Evolutionary conservation across 2,888 invertebrate species (phyloP), one percentile per base, ranked within the genome.

Genomic region (Pogonocherus hispidulus): DNA sequence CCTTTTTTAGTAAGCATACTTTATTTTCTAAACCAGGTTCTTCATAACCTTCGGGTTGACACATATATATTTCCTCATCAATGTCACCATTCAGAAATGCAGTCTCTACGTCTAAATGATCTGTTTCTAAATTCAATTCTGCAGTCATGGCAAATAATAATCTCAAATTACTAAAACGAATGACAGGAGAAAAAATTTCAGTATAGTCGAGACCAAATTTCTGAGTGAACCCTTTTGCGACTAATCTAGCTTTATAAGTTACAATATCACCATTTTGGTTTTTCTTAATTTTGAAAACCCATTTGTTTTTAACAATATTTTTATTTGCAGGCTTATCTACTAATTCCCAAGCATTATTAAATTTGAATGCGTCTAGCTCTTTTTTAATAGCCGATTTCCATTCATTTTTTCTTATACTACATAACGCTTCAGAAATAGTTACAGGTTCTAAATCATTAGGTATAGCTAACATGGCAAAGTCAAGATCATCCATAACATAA

Each of bases 241-340:
- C 71, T 19, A 76, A 32, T 32, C 74, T 69, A 32, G 75, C 76
- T 63, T 71, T 76, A 55, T 68, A 70, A 27, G 46, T 62, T 22
- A 62, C 67, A n/a, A 68, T 71, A 11, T 71, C 47, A 16, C 75
- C 75, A 63, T 75, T 64, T 44, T 59, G 35, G 44, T 71, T 62
- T 18, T 46, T 74, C 69, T 77, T 78, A 3, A 67, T 68, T 55
- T 71, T 75, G 52, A 74, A 79, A 16, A 75, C 72, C 75, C 78
- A 79, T 54, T 70, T 76, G 18, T 65, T 74, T 56, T 70, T 69
- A 5, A 78, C 72, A 9, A 71, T 66, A 54, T 68, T 70, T 47
- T 54, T 60, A 55, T 72, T 70, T 6, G 4, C 14, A 14, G 77
- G 76, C 54, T 54, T 67, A 20, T 70, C 65, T 20, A 72, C 72